Evolutionary conservation across 2,888 invertebrate species (phyloP).

Genomic region (Chaetogeoica ovagalla): DNA sequence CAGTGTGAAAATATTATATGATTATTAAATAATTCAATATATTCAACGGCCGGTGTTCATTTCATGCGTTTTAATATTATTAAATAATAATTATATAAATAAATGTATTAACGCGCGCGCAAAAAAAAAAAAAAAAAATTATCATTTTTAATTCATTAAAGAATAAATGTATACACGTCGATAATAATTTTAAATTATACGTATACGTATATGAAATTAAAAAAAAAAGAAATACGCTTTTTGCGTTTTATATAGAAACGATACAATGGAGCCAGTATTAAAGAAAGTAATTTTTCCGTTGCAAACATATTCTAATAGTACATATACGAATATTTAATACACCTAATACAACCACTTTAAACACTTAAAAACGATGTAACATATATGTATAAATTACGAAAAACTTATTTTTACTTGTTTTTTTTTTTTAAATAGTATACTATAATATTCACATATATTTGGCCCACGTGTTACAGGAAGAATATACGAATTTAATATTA

Average conservation of each 20-base stretch:
- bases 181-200: conserved; percentile 18
- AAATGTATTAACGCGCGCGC: background rate
- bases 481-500: background rate
- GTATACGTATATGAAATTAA: background rate
- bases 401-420: no score
- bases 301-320: background rate
- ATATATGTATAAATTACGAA: background rate
- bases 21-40: conserved; percentile 8
- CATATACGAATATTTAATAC: background rate
- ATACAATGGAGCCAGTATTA: background rate
- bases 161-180: conserved; percentile 17
- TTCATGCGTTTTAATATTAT: background rate
- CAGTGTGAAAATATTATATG: background rate
- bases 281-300: background rate
- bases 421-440: background rate
- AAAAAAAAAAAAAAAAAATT: background rate
- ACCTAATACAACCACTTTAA: conserved; percentile 31
- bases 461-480: background rate
- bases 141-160: background rate
- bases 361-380: background rate
- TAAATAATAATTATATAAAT: conserved; percentile 33
- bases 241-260: background rate
- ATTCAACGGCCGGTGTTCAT: background rate
- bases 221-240: background rate
- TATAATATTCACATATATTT: background rate